Evolutionary conservation across 2,888 invertebrate genomes (phyloP).

Genomic region (Flabesymbios commensalis): DNA sequence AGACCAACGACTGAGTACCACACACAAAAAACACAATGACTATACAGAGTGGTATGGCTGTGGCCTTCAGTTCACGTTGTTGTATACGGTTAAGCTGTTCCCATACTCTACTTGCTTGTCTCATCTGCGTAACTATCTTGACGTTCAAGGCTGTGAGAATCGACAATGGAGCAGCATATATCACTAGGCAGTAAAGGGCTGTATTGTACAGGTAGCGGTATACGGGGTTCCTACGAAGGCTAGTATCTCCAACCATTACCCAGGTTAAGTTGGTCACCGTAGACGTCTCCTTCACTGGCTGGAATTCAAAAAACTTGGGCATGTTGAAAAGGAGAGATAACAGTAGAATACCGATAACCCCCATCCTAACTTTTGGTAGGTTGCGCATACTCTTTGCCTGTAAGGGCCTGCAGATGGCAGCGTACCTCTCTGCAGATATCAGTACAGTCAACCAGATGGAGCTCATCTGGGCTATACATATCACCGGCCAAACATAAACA

Average conservation of each 20-base stretch:
- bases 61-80: slow-evolving; percentile 52
- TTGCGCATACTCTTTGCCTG: slow-evolving; percentile 44
- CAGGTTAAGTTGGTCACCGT: slow-evolving; percentile 17
- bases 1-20: slow-evolving; percentile 35
- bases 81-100: slow-evolving; percentile 42
- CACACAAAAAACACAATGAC: slow-evolving; percentile 55
- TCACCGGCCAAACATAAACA: slow-evolving; percentile 35
- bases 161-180: slow-evolving; percentile 47
- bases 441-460: slow-evolving; percentile 57
- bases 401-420: slow-evolving; percentile 56
- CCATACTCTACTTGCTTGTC: slow-evolving; percentile 40
- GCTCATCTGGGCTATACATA: slow-evolving; percentile 40
- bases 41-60: slow-evolving; percentile 54
- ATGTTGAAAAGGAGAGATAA: slow-evolving; percentile 43
- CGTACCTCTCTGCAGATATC: slow-evolving; percentile 55
- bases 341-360: slow-evolving; percentile 42
- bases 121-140: slow-evolving; percentile 50
- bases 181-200: slow-evolving; percentile 41
- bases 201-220: slow-evolving; percentile 41
- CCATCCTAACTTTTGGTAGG: slow-evolving; percentile 31
- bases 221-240: slow-evolving; percentile 25
- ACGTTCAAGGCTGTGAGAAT: slow-evolving; percentile 48
- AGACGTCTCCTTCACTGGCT: slow-evolving; percentile 12
- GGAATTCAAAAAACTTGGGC: slow-evolving; percentile 49
- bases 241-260: slow-evolving; percentile 16